Evolutionary conservation across 64 coral and sea anemone genomes (phyloP).

Genomic region (Hydrozoanthus tunicans): DNA sequence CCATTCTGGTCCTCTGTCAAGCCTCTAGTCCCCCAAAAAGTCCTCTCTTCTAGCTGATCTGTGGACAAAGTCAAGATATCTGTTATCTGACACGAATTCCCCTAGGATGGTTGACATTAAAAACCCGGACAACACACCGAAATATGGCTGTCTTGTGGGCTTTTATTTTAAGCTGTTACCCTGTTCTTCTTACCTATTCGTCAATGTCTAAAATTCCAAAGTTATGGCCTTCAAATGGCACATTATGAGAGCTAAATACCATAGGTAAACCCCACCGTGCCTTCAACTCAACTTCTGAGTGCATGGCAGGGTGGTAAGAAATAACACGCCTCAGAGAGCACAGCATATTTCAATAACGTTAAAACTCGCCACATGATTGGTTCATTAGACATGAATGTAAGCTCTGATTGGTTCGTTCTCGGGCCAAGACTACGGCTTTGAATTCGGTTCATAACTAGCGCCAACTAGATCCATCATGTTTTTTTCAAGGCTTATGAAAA

Average conservation of each 20-base stretch:
- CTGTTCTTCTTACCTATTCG: conserved; percentile 8
- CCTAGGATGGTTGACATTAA: conserved; percentile 56
- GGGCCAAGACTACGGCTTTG: conserved; percentile 37
- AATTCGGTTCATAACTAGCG: conserved; percentile 26
- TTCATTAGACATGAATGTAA: neutral
- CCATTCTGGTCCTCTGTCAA: conserved; percentile 31
- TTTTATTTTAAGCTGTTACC: neutral
- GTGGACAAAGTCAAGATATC: conserved; percentile 61
- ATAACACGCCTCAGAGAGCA: conserved; percentile 61
- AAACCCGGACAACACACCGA: conserved; percentile 28
- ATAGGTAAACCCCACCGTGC: conserved; percentile 41
- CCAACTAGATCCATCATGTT: conserved; percentile 4
- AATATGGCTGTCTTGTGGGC: neutral
- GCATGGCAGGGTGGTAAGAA: conserved; percentile 57
- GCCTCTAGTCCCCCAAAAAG: conserved; percentile 21
- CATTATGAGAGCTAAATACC: conserved; percentile 28
- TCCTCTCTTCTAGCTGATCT: conserved; percentile 52
- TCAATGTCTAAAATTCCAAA: conserved; percentile 11
- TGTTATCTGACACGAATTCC: conserved; percentile 58
- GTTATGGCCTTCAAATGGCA: conserved; percentile 11
- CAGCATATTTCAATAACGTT: conserved; percentile 65
- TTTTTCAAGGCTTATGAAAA: neutral
- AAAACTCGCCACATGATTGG: conserved; percentile 48
- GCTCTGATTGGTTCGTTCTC: conserved; percentile 45
- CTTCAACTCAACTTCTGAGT: conserved; percentile 31